Evolutionary conservation across 2,888 invertebrate species (phyloP), one percentile per base, ranked within the genome.

Genomic region (Lacanobia wlatinum): DNA sequence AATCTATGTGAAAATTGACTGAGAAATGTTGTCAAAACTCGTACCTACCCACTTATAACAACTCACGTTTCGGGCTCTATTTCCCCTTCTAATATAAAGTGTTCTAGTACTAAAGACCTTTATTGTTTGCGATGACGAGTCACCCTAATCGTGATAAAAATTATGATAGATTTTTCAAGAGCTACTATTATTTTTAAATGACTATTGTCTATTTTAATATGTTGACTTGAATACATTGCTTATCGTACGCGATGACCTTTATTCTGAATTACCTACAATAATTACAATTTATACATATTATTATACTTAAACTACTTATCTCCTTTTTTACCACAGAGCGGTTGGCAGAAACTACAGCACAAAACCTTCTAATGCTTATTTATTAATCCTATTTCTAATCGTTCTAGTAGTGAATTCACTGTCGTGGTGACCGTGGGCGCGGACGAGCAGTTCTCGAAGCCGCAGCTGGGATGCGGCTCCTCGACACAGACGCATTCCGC

Each of bases 361-460:
- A 48, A 48, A 6, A 48, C 18, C 18, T 7, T 48, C 7, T 18
- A 18, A 46, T 46, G 6, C 5, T 34, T 16, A 46, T 16, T 46
- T 1, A 5, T 18, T 46, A 6, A 46, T 2, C 9, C 9, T 46
- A 46, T 46, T 16, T 46, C 6, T 46, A 16, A 18, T 48, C 18
- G 63, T 71, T 68, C 85, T 96, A 97, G 99, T 98, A 65, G 97
- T 98, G 46, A 99, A 99, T 93, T 98, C 98, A n/a, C 98, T 98
- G 93, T 99, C 92, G 98, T 99, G 28, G 98, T 99, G 8, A 97
- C 98, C 0, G 96, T 99, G 67, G 97, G 98, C 0, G 98, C 99
- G 2, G 98, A 99, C 93, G 98, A 98, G 12, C 96, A 97, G 71
- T 97, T 97, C 89, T 97, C 97, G 0, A 96, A 97, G 80, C 97